Evolutionary conservation across 2,888 invertebrate genomes (phyloP).

Genomic region (Hypomecis punctinalis): DNA sequence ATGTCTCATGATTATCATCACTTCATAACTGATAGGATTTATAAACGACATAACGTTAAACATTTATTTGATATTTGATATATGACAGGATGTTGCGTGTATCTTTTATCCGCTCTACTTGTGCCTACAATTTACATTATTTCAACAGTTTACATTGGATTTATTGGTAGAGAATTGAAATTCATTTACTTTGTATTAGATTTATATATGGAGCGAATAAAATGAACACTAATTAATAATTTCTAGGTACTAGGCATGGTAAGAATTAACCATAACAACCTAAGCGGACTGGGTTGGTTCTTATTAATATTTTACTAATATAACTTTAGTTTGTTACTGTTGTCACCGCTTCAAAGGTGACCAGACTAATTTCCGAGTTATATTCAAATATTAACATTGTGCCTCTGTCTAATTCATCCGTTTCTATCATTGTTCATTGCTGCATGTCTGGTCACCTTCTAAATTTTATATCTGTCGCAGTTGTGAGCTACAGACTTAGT

Average conservation of each 20-base stretch:
- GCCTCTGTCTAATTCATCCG: slow-evolving; percentile 27
- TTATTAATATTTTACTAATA: slow-evolving; percentile 55
- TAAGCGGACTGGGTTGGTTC: slow-evolving; percentile 74
- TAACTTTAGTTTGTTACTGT: slow-evolving; percentile 63
- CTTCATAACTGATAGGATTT: not conserved
- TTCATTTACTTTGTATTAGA: slow-evolving; percentile 7
- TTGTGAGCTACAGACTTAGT: slow-evolving; percentile 65
- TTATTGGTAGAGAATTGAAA: slow-evolving; percentile 1
- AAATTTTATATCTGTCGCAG: slow-evolving; percentile 60
- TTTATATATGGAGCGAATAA: slow-evolving; percentile 37
- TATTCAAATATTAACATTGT: slow-evolving; percentile 34
- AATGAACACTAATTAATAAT: slow-evolving; percentile 31
- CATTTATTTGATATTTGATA: slow-evolving; percentile 7
- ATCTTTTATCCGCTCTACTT: slow-evolving; percentile 33
- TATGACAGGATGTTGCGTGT: slow-evolving; percentile 27
- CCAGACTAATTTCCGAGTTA: slow-evolving; percentile 67
- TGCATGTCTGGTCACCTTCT: slow-evolving; percentile 84
- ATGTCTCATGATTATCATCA: slow-evolving; percentile 11
- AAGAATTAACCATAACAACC: slow-evolving; percentile 66
- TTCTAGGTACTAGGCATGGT: slow-evolving; percentile 63
- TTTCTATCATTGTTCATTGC: slow-evolving; percentile 63
- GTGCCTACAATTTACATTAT: not conserved
- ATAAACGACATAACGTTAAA: too few species aligned
- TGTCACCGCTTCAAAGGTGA: slow-evolving; percentile 81
- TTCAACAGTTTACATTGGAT: not conserved